Conservation (phyloP, 2,888 invertebrate species). For the Cybosia mesomella region DNA sequence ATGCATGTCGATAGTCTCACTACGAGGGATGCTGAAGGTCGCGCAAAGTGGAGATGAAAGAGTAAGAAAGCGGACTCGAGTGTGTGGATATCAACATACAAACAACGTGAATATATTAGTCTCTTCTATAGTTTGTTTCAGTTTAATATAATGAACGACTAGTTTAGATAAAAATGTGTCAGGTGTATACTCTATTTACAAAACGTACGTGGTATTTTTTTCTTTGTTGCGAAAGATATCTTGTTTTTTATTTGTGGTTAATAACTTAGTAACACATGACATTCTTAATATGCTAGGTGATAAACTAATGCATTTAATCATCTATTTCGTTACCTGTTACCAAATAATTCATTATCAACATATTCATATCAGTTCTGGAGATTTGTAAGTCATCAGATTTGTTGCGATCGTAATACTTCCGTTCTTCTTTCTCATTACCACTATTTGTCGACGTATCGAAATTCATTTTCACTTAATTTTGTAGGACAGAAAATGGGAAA, state of each 20-base stretch:
- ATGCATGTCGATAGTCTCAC: too few relatives aligned
- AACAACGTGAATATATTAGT: background rate
- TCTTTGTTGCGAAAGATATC: conserved; percentile 44
- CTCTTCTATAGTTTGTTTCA: background rate
- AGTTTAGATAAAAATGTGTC: background rate
- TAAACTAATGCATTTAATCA: background rate
- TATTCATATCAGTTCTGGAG: conserved; percentile 97
- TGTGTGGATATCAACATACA: too few relatives aligned
- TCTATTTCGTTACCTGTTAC: conserved; percentile 92
- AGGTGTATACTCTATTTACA: conserved; percentile 25
- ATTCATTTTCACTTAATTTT: conserved; percentile 67
- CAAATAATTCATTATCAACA: conserved; percentile 99
- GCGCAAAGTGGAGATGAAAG: background rate
- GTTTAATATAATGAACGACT: background rate
- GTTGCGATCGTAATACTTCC: conserved; percentile 90
- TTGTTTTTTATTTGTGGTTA: conserved; percentile 3
- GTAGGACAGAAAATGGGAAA: conserved; percentile 18
- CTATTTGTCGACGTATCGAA: conserved; percentile 72
- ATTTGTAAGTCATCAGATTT: conserved; percentile 92
- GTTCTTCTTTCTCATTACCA: conserved; percentile 75
- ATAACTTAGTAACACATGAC: background rate
- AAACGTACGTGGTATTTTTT: conserved; percentile 23
- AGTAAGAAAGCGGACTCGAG: background rate
- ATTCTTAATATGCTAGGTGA: background rate
- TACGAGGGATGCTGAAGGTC: background rate